Percentiles rank a stretch among this genome's conserved stretches.
phyloP scores from a whole-genome alignment of 2,113 vertebrate genomes.

The Limanda limanda region DNA sequence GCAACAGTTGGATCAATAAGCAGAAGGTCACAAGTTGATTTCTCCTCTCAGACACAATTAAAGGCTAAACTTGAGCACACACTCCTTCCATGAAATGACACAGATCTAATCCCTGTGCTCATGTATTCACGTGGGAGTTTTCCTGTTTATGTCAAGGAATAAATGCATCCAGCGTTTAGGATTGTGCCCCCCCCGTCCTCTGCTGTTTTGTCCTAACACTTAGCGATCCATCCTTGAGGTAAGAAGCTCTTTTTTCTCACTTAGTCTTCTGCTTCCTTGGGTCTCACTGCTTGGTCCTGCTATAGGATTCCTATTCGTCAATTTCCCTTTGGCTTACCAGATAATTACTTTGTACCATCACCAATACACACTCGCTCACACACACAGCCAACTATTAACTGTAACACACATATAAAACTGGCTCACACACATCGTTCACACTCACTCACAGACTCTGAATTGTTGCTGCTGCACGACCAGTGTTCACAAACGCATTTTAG shows the following conservation, averaged over 20 bases:
- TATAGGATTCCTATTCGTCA: background rate
- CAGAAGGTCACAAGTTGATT: constrained; percentile 52
- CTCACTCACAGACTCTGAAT: background rate
- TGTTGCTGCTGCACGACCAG: background rate
- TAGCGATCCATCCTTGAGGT: background rate
- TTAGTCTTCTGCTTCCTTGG: background rate
- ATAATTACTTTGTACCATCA: constrained; percentile 1
- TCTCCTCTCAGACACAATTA: constrained; percentile 37
- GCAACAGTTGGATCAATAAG: constrained; percentile 51
- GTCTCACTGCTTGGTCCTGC: background rate
- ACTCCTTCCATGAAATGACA: too few relatives aligned
- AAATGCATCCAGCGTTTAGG: constrained; percentile 31
- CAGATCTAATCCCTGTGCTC: constrained; percentile 35
- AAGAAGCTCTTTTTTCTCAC: background rate
- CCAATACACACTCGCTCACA: background rate
- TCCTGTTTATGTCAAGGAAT: constrained; percentile 41
- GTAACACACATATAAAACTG: background rate
- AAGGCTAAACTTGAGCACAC: constrained; percentile 18
- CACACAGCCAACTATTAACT: background rate
- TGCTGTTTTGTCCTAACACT: background rate
- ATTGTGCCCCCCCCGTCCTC: background rate
- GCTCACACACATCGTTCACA: background rate
- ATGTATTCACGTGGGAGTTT: constrained; percentile 31
- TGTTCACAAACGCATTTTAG: background rate
- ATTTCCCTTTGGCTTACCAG: background rate